Conservation (phyloP, 2,113 vertebrate species). For the Saguinus midas region DNA sequence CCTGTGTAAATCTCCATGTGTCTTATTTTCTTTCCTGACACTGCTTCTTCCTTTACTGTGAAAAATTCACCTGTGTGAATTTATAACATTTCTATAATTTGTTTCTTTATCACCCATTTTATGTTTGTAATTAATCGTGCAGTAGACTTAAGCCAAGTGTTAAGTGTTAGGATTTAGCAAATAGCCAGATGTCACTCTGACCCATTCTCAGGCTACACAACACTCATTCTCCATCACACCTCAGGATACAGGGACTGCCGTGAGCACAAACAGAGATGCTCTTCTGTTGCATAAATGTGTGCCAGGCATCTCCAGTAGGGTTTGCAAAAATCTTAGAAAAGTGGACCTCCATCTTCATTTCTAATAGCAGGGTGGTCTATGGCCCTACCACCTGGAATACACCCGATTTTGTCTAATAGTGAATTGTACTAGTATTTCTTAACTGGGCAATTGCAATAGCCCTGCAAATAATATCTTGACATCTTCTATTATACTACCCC, state of each 20-base stretch:
- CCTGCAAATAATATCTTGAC: neutral
- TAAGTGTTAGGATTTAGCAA: neutral
- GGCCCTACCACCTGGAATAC: too few relatives aligned
- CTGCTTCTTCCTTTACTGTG: neutral
- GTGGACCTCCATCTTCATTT: neutral
- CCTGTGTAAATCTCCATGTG: neutral
- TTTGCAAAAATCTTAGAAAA: neutral
- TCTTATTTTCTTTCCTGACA: neutral
- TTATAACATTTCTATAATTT: neutral
- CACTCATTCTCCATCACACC: neutral
- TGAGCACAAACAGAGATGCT: neutral
- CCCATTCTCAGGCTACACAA: neutral
- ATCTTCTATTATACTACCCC: neutral
- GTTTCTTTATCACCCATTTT: neutral
- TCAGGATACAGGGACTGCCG: neutral
- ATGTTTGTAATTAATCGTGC: neutral
- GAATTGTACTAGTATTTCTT: neutral
- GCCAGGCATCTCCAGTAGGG: too few relatives aligned
- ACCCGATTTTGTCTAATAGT: too few relatives aligned
- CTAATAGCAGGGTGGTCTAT: neutral
- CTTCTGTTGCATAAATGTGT: neutral
- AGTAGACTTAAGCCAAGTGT: neutral
- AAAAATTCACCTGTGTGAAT: neutral
- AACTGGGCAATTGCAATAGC: neutral
- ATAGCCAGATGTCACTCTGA: neutral